Base-by-base conservation (phyloP, 1,140 invertebrate species). In the Triops cancriformis region DNA sequence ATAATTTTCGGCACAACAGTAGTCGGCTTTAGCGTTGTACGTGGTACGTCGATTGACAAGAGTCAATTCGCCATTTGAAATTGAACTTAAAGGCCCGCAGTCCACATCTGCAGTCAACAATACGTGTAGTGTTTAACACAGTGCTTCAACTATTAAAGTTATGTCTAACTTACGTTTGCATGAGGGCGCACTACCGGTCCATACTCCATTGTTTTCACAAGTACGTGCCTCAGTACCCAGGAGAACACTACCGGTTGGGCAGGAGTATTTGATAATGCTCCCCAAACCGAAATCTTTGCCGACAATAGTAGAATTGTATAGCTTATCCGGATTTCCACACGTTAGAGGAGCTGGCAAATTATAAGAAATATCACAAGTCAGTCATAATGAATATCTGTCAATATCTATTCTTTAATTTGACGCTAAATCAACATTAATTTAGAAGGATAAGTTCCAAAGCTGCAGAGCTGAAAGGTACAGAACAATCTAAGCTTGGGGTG, bases 251-350 rank as follows among this genome's bases (percentile, higher is more conserved):
- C 94, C 96, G 80, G 90, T 88, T 0, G 93, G 92, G 83, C 96
- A 98, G 9, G 85, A 83, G 83, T 96, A 97, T 0, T 87, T 86
- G 75, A 96, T 92, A 1, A 83, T 84, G 1, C 90, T 87, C 4
- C 91, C 93, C 72, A 95, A 86, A 4, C 86, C 87, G 81, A 89
- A 91, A 81, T 91, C 91, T 75, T 85, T 88, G 26, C 91, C 91
- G 43, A 87, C 82, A n/a, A 95, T 89, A 0, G 93, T 94, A 1
- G 93, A 94, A 82, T 95, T 95, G 79, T 92, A 87, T 27, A 89
- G 85, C 81, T 93, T 92, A 82, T 96, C 94, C 0, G 94, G 94
- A 84, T 91, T 94, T 14, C 94, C 94, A 82, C 94, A 97, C 0
- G 89, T 88, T 2, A 91, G 88, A 7, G 94, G 93, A 79, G 88